phyloP scores from a whole-genome alignment of 2,888 invertebrate species.

The Orthosia incerta region DNA sequence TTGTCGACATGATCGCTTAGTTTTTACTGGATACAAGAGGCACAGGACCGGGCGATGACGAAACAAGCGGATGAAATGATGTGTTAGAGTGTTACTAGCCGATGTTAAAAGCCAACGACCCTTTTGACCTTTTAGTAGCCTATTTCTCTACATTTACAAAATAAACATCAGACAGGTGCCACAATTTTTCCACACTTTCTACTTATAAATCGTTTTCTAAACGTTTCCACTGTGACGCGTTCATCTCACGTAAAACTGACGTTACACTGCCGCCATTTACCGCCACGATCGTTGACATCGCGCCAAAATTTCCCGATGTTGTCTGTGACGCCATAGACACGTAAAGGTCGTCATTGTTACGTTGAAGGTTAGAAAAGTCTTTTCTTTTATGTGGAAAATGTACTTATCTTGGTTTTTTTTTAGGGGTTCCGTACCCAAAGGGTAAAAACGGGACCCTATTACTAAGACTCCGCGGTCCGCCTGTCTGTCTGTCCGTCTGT shows the following conservation, averaged over 20 bases:
- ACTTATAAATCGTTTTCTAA: constrained; percentile 13
- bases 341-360: constrained; percentile 24
- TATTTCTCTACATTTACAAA: background rate
- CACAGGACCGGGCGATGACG: too few species aligned
- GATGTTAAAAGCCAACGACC: background rate
- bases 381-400: background rate
- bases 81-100: background rate
- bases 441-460: too few species aligned
- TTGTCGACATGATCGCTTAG: background rate
- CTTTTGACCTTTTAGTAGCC: background rate
- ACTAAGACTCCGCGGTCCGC: too few species aligned
- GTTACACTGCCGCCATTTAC: background rate
- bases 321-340: constrained; percentile 12
- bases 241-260: background rate
- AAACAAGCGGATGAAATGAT: background rate
- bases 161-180: background rate
- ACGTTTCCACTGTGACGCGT: constrained; percentile 38
- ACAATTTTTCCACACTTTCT: constrained; percentile 8
- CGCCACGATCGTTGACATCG: constrained; percentile 30
- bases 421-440: too few species aligned
- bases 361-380: constrained; percentile 25
- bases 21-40: background rate
- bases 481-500: too few species aligned
- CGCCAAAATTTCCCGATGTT: constrained; percentile 37
- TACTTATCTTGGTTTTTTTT: too few species aligned